These are phyloP conservation scores for Cynoglossus semilaevis DNA, from an alignment of 2,113 vertebrate genomes.

Conservation along the genomic window DNA sequence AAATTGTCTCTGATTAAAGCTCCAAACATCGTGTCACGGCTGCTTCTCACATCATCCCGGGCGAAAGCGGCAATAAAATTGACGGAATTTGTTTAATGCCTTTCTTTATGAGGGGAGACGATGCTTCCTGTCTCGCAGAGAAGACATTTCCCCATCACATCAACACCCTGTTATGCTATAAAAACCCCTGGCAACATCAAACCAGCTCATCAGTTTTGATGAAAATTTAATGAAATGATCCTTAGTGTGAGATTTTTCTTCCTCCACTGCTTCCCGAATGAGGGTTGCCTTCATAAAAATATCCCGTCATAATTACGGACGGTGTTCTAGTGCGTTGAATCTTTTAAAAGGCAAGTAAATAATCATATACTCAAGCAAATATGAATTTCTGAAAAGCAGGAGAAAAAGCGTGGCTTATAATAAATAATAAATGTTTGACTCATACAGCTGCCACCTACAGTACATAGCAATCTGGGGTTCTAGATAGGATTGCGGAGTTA, in stretches of 20 bases:
- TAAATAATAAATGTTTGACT: conserved; percentile 18
- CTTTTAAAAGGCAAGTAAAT: conserved; percentile 60
- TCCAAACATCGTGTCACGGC: conserved; percentile 50
- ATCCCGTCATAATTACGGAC: conserved; percentile 1
- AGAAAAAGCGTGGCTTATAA: conserved; percentile 20
- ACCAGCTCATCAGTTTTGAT: conserved; percentile 52
- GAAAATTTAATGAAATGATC: conserved; percentile 57
- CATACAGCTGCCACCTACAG: not conserved
- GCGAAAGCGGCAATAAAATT: conserved; percentile 57
- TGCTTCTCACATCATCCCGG: conserved; percentile 46
- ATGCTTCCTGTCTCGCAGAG: conserved; percentile 31
- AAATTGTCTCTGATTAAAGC: conserved; percentile 50
- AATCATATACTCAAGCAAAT: conserved; percentile 17
- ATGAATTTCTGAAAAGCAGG: not conserved
- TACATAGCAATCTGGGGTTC: conserved; percentile 2
- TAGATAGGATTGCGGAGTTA: conserved; percentile 26
- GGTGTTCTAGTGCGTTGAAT: conserved; percentile 2
- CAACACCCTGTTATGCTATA: conserved; percentile 25
- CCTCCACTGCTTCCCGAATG: conserved; percentile 18
- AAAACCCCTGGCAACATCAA: conserved; percentile 41
- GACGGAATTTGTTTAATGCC: conserved; percentile 48
- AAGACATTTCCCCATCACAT: conserved; percentile 39
- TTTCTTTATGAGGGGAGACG: conserved; percentile 50
- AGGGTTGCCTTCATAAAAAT: conserved; percentile 28
- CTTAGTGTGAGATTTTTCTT: conserved; percentile 22